Conservation (phyloP, 1,140 invertebrate genomes). For the Asbolus verrucosus region DNA sequence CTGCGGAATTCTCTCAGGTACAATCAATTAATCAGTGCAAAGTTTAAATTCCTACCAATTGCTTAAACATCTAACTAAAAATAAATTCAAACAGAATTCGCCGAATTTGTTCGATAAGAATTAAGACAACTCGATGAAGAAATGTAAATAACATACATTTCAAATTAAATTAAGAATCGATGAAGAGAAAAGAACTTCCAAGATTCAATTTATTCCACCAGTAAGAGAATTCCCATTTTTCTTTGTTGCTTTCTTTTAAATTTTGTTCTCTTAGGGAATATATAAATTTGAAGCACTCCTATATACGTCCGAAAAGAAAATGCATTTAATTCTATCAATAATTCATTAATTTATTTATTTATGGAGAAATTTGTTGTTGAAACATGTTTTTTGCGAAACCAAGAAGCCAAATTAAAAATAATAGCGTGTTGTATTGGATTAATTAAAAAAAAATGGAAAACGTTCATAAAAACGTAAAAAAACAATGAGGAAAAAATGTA, state of each 20-base stretch:
- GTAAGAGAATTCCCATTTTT: background rate
- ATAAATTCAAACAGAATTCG: background rate
- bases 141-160: too few relatives aligned
- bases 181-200: background rate
- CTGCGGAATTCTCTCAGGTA: slow-evolving; percentile 25
- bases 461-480: too few relatives aligned
- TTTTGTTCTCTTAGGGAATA: background rate
- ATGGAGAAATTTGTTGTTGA: background rate
- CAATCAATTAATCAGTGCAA: slow-evolving; percentile 29
- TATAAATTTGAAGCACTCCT: background rate
- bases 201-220: background rate
- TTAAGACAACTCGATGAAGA: too few relatives aligned
- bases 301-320: background rate
- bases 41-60: slow-evolving; percentile 25
- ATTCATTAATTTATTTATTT: slow-evolving; percentile 9
- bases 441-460: too few relatives aligned
- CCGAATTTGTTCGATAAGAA: background rate
- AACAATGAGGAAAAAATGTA: too few relatives aligned
- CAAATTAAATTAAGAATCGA: slow-evolving; percentile 1
- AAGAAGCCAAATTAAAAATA: too few relatives aligned
- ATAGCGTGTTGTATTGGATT: too few relatives aligned
- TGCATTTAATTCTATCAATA: background rate
- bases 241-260: background rate
- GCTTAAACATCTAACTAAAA: background rate
- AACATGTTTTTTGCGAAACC: too few relatives aligned